Percentiles rank a stretch among this genome's conserved stretches.
Evolutionary conservation across 1,140 invertebrate species (phyloP).

Genomic region (Drosophila equinoxialis): DNA sequence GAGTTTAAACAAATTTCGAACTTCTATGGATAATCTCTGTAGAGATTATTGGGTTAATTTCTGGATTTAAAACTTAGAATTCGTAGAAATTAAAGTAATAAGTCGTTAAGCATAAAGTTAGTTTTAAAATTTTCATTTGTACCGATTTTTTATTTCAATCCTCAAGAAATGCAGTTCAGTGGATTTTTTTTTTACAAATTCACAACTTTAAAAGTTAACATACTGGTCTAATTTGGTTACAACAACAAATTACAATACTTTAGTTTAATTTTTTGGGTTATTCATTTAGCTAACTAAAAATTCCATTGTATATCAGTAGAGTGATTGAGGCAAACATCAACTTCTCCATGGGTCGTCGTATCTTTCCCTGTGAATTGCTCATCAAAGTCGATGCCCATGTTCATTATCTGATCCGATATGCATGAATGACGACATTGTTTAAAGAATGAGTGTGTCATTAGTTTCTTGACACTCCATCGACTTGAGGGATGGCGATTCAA

Average conservation of each 20-base stretch:
- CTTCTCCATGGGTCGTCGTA: not conserved
- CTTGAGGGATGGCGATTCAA: constrained; percentile 84
- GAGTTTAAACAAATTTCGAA: too few species aligned
- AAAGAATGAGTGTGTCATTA: constrained; percentile 90
- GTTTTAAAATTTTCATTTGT: not conserved
- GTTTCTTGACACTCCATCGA: constrained; percentile 86
- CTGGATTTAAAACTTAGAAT: too few species aligned
- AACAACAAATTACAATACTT: not conserved
- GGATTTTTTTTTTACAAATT: not conserved
- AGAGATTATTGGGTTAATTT: too few species aligned
- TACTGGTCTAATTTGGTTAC: not conserved
- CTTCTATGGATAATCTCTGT: too few species aligned
- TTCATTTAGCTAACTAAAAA: constrained; percentile 1
- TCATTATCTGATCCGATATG: constrained; percentile 54
- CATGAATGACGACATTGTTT: constrained; percentile 85
- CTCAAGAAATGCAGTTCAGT: not conserved
- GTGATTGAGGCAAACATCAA: not conserved
- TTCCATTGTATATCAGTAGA: not conserved
- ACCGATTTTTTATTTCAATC: not conserved
- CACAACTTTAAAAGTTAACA: not conserved
- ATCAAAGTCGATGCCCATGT: constrained; percentile 16
- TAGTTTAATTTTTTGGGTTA: not conserved
- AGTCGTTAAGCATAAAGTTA: too few species aligned
- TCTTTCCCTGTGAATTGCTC: not conserved
- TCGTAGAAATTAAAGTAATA: too few species aligned